Conservation (phyloP, 2,113 vertebrate species). For the Cinclus cinclus region DNA sequence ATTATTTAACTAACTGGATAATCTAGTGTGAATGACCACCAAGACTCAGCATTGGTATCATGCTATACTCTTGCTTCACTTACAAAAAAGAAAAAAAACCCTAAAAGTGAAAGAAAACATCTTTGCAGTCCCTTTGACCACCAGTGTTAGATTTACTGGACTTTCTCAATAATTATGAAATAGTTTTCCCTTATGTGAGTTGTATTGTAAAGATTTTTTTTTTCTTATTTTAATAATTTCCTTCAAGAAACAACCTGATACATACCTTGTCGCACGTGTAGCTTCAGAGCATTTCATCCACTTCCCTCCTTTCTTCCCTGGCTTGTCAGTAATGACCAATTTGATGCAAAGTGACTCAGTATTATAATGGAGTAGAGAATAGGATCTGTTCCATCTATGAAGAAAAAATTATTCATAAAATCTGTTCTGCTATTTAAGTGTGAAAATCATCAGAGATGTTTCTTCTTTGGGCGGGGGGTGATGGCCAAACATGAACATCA, state of each 20-base stretch:
- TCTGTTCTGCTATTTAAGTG: not conserved
- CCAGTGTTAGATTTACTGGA: not conserved
- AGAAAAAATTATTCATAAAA: slow-evolving; percentile 39
- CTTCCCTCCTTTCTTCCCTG: not conserved
- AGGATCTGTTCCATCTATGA: slow-evolving; percentile 2
- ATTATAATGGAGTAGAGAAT: not conserved
- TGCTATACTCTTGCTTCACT: not conserved
- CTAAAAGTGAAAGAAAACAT: not conserved
- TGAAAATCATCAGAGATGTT: slow-evolving; percentile 4
- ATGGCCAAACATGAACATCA: not conserved
- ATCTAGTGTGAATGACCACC: not conserved
- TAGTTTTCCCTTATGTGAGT: not conserved
- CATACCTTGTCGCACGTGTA: fast-evolving
- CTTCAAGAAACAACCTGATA: not conserved
- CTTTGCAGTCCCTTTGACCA: not conserved
- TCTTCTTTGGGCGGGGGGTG: not conserved
- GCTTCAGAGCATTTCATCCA: not conserved
- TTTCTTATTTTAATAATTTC: not conserved
- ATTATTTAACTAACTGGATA: not conserved
- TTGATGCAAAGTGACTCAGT: slow-evolving; percentile 11
- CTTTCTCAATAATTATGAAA: not conserved
- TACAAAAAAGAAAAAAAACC: too few relatives aligned
- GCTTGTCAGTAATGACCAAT: not conserved
- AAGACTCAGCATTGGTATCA: not conserved
- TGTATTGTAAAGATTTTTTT: not conserved